Percentiles rank a stretch among this genome's conserved stretches.
Conservation (phyloP, 30 jellyfish, hydroid and myxozoan genomes). For the Haliclystus octoradiatus region DNA sequence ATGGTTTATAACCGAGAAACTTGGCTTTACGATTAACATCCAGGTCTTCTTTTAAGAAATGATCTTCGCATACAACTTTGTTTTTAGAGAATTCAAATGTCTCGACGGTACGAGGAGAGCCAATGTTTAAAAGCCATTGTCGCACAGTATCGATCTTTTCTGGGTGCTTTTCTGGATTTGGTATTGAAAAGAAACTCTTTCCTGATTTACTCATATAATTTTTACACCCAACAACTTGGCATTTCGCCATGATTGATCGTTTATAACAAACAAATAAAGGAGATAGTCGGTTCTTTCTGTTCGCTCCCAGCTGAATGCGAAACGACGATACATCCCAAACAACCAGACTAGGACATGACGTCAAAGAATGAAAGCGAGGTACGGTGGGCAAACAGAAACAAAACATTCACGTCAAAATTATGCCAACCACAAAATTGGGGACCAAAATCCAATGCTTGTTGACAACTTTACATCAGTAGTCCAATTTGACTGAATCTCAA, state of each 20-base stretch:
- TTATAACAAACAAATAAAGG: too few species aligned
- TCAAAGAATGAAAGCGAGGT: not conserved
- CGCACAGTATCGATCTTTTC: not conserved
- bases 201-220: not conserved
- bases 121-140: not conserved
- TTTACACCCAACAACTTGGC: not conserved
- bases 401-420: too few species aligned
- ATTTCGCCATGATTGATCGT: not conserved
- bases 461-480: too few species aligned
- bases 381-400: too few species aligned
- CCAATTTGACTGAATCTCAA: too few species aligned
- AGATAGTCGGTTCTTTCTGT: too few species aligned
- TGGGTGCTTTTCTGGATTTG: not conserved
- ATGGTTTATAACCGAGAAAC: not conserved
- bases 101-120: not conserved
- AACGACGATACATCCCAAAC: not conserved
- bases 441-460: too few species aligned
- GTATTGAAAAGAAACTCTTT: not conserved
- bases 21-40: not conserved
- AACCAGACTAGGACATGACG: constrained; percentile 1
- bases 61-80: not conserved
- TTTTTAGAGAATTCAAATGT: not conserved
- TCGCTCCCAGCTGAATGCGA: not conserved
- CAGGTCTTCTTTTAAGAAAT: not conserved
- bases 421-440: too few species aligned